Percentiles rank a stretch among this genome's conserved stretches.
Conservation (phyloP, 2,888 invertebrate species). For the Brachypalpus laphriformis region DNA sequence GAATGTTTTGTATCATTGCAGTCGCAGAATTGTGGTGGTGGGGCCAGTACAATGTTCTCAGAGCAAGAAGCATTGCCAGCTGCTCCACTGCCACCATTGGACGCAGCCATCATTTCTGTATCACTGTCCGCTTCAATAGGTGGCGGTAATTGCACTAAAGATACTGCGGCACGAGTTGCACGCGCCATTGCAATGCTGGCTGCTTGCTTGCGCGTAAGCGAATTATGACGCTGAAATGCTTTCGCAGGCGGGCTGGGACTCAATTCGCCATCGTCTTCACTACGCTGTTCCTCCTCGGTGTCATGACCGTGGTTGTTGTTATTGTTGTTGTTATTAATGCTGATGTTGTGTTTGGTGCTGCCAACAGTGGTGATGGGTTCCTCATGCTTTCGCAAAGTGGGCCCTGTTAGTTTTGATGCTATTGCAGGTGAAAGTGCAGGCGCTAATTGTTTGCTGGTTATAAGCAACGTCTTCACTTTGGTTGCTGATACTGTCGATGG, state of each 20-base stretch:
- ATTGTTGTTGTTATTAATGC: constrained; percentile 59
- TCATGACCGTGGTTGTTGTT: constrained; percentile 68
- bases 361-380: constrained; percentile 64
- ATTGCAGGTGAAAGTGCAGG: constrained; percentile 56
- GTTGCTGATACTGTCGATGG: constrained; percentile 70
- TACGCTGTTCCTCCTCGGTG: constrained; percentile 80
- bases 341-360: constrained; percentile 68
- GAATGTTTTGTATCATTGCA: constrained; percentile 84
- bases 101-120: constrained; percentile 83
- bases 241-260: constrained; percentile 83
- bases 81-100: constrained; percentile 51
- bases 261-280: constrained; percentile 82
- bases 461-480: constrained; percentile 59
- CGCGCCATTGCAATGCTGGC: constrained; percentile 85
- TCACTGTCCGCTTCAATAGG: constrained; percentile 90
- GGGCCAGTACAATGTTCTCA: constrained; percentile 88
- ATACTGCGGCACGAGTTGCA: constrained; percentile 87
- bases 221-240: constrained; percentile 86
- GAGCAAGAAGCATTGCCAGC: constrained; percentile 79
- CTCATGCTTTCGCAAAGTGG: constrained; percentile 58
- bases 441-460: constrained; percentile 63
- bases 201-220: constrained; percentile 85
- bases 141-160: constrained; percentile 91
- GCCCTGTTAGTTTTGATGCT: constrained; percentile 47
- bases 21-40: constrained; percentile 96